Base-by-base conservation (phyloP, 2,888 invertebrate species). In the Diadromus collaris region DNA sequence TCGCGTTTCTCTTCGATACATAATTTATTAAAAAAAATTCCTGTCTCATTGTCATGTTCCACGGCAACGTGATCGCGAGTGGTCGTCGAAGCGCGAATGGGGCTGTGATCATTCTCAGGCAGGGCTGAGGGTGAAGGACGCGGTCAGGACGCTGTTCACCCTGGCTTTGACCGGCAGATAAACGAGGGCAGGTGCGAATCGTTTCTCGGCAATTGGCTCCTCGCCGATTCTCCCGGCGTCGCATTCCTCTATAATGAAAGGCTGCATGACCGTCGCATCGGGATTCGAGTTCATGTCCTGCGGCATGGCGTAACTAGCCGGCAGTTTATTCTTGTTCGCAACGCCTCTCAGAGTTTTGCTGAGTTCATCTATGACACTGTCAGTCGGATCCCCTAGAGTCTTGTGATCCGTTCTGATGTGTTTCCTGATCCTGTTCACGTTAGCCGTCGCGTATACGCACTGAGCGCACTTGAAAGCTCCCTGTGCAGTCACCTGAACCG, bases 81-180 rank as follows among this genome's bases (percentile, higher is more conserved):
- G n/a, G 74, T 29, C 34, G 65, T 51, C 16, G 41, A 54, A 34
- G 44, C 64, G 58, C 54, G 24, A 51, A 64, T 6, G 13, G 46
- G 29, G 32, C 10, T n/a, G 13, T 24, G 58, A 71, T 74, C 61
- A 83, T 87, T 93, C 58, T 79, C 95, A 97, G 93, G 97, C 97
- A 88, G 98, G 98, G 91, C 97, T 98, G 86, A 98, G 95, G 91
- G 96, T 97, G 91, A 98, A 97, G 91, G 97, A 97, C 88, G 97
- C 95, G 86, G 97, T 97, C 87, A 97, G 94, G 85, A 96, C 95
- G 89, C 95, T 95, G 89, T 95, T 95, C 88, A 97, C 94, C 91
- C 96, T 95, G 90, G 96, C 95, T 85, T 96, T 95, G 89, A 98
- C 98, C 82, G 98, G 98, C 92, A 98, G 94, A 92, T 97, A 97